Conservation (phyloP, 2,113 vertebrate genomes). For the Athene noctua region DNA sequence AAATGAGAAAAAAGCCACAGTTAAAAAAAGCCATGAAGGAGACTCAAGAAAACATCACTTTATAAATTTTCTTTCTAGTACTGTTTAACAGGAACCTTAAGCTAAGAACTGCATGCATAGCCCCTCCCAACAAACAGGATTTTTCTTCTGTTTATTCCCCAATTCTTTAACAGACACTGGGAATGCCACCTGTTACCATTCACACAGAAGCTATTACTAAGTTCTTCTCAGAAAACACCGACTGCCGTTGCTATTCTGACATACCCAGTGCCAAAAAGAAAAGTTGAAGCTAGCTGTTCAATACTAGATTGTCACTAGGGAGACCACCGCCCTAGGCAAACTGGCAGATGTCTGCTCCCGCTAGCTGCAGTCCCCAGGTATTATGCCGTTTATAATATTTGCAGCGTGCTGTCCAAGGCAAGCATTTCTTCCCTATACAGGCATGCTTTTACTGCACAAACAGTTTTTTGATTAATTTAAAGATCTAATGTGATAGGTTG, state of each 20-base stretch:
- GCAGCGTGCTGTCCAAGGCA: background rate
- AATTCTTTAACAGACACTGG: background rate
- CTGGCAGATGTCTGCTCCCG: background rate
- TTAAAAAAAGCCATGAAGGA: background rate
- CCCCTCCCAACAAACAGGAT: background rate
- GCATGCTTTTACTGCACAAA: background rate
- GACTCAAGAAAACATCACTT: background rate
- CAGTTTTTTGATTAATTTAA: background rate
- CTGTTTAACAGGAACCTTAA: background rate
- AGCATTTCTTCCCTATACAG: background rate
- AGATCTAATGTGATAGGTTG: background rate
- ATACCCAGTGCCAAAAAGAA: background rate
- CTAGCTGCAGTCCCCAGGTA: background rate
- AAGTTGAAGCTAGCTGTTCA: background rate
- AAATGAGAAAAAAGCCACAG: background rate
- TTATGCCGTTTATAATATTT: background rate
- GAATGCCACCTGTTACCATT: background rate
- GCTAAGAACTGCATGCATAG: background rate
- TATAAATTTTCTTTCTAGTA: background rate
- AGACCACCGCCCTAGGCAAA: background rate
- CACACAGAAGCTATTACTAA: background rate
- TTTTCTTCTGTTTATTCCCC: background rate
- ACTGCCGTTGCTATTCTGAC: background rate
- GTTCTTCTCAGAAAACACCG: background rate
- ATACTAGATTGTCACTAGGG: background rate